These are phyloP conservation scores for Scotopteryx bipunctaria DNA, from an alignment of 2,888 invertebrate genomes.

Conservation along the genomic window DNA sequence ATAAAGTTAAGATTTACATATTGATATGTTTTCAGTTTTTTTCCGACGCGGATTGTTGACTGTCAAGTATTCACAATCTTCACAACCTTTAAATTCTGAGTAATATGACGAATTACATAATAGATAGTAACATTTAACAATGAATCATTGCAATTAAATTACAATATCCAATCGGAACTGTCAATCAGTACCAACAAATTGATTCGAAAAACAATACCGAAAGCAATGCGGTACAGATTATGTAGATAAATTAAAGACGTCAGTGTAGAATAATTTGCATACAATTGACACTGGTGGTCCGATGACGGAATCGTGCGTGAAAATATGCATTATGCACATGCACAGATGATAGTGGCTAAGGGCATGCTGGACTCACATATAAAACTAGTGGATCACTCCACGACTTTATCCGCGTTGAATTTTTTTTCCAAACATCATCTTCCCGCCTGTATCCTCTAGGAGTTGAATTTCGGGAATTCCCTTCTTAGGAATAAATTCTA, in stretches of 20 bases:
- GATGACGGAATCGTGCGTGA: constrained; percentile 56
- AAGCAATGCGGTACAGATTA: constrained; percentile 42
- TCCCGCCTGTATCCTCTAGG: no score
- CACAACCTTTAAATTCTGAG: no score
- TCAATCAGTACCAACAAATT: constrained; percentile 18
- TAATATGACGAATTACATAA: no score
- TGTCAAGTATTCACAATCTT: no score
- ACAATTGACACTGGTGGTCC: constrained; percentile 55
- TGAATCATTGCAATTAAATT: constrained; percentile 1
- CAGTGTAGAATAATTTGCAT: constrained; percentile 58
- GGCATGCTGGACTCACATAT: constrained; percentile 5
- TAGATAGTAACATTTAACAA: neutral
- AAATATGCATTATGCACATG: constrained; percentile 58
- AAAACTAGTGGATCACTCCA: no score
- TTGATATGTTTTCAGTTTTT: no score
- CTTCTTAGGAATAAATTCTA: no score
- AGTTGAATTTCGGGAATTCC: no score
- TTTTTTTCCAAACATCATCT: no score
- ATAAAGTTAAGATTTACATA: no score
- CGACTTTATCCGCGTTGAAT: no score
- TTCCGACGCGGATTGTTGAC: no score
- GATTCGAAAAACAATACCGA: constrained; percentile 42
- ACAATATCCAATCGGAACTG: constrained; percentile 3
- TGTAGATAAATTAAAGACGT: constrained; percentile 43
- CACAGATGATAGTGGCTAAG: constrained; percentile 22